Percentiles rank a stretch among this genome's conserved stretches.
phyloP scores from a whole-genome alignment of 2,797 vertebrate genomes.

The Kryptolebias ocellatus region DNA sequence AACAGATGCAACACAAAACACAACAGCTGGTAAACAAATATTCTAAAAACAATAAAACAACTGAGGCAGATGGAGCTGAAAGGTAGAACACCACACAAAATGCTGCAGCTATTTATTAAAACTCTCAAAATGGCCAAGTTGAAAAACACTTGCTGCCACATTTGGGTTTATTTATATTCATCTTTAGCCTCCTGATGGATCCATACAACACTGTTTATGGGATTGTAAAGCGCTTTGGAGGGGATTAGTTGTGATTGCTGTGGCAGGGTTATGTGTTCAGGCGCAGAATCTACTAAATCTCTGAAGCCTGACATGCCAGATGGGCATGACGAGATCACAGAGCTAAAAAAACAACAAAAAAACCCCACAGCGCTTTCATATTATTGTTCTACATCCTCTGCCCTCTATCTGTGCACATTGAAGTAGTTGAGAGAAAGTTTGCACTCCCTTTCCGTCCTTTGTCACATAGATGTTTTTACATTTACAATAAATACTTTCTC shows the following conservation, averaged over 20 bases:
- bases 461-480: not conserved
- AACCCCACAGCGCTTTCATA: slow-evolving; percentile 42
- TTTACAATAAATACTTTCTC: not conserved
- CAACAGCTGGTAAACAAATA: slow-evolving; percentile 45
- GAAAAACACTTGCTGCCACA: not conserved
- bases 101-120: not conserved
- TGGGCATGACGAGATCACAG: slow-evolving; percentile 65
- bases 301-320: slow-evolving; percentile 72
- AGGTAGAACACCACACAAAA: not conserved
- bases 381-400: slow-evolving; percentile 43
- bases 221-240: slow-evolving; percentile 74
- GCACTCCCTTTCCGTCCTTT: not conserved
- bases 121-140: not conserved
- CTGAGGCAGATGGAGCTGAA: slow-evolving; percentile 22
- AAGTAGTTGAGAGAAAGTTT: not conserved
- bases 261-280: slow-evolving; percentile 59
- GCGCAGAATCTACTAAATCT: slow-evolving; percentile 67
- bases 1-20: slow-evolving; percentile 38
- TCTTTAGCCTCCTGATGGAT: slow-evolving; percentile 53
- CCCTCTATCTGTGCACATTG: slow-evolving; percentile 3
- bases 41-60: slow-evolving; percentile 7
- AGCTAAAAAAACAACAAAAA: slow-evolving; percentile 32
- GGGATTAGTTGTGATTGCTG: slow-evolving; percentile 80
- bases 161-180: slow-evolving; percentile 48
- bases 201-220: slow-evolving; percentile 73